Conservation (phyloP, 2,113 vertebrate species). For the Lontra canadensis region DNA sequence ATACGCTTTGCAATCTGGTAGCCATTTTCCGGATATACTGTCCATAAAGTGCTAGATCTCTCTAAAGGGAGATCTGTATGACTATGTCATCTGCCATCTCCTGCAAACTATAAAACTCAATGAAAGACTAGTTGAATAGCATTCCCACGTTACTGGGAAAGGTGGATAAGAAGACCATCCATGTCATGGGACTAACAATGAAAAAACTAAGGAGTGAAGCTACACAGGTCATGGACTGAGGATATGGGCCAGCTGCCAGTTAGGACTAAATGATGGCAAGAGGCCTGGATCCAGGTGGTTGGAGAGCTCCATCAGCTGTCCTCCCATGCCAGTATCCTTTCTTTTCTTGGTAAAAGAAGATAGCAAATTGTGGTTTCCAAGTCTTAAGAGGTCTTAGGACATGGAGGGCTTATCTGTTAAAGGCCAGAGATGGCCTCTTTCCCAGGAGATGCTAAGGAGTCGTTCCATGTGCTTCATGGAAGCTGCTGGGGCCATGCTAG, state of each 20-base stretch:
- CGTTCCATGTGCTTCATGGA: neutral
- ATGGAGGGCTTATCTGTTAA: neutral
- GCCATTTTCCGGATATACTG: neutral
- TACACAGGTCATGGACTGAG: neutral
- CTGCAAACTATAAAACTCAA: neutral
- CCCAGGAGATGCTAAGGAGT: neutral
- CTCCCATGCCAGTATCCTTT: neutral
- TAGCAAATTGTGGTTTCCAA: neutral
- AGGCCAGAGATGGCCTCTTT: neutral
- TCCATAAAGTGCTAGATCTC: neutral
- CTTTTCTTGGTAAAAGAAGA: slow-evolving; percentile 8
- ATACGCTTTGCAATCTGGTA: neutral
- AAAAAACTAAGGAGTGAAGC: neutral
- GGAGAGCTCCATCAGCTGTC: neutral
- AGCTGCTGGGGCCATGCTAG: neutral
- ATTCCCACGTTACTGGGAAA: neutral
- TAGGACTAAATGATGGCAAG: neutral
- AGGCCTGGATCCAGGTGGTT: neutral
- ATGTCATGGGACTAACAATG: neutral
- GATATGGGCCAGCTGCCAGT: neutral
- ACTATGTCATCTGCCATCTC: neutral
- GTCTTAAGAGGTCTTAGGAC: neutral
- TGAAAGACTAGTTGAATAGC: neutral
- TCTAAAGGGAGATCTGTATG: neutral
- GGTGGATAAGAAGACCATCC: neutral